phyloP scores from a whole-genome alignment of 2,113 vertebrate genomes.

The Lates calcarifer region DNA sequence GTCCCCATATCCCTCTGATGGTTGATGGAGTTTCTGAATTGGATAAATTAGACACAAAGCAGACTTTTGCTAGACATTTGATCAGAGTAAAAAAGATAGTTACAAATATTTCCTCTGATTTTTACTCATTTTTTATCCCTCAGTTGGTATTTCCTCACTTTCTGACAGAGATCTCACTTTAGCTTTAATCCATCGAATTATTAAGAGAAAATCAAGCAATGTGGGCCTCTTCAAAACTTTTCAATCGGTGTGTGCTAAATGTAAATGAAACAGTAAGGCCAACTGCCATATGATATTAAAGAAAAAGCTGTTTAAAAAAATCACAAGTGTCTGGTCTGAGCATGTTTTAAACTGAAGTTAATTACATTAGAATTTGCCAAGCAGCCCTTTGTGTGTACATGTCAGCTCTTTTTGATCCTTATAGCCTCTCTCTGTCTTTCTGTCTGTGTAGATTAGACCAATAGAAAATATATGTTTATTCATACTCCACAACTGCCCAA shows the following conservation, averaged over 20 bases:
- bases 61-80: slow-evolving; percentile 9
- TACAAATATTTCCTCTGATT: neutral
- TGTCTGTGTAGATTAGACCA: slow-evolving; percentile 35
- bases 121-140: neutral
- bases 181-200: neutral
- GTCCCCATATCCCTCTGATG: neutral
- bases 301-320: slow-evolving; percentile 24
- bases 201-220: neutral
- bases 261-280: slow-evolving; percentile 15
- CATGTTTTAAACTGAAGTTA: slow-evolving; percentile 37
- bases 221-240: neutral
- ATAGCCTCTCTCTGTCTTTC: slow-evolving; percentile 25
- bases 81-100: neutral
- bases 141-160: neutral
- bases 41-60: neutral
- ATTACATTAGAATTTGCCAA: slow-evolving; percentile 45
- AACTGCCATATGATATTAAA: slow-evolving; percentile 30
- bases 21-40: neutral
- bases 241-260: neutral
- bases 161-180: neutral
- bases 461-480: slow-evolving; percentile 23
- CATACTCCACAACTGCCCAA: slow-evolving; percentile 13
- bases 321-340: slow-evolving; percentile 10
- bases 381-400: neutral
- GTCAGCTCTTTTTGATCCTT: slow-evolving; percentile 39